A percentile compares a stretch with the other conserved stretches of the same genome.
These are phyloP conservation scores for Gymnocypris eckloni DNA, from an alignment of 2,797 vertebrate species.

Conservation along the genomic window DNA sequence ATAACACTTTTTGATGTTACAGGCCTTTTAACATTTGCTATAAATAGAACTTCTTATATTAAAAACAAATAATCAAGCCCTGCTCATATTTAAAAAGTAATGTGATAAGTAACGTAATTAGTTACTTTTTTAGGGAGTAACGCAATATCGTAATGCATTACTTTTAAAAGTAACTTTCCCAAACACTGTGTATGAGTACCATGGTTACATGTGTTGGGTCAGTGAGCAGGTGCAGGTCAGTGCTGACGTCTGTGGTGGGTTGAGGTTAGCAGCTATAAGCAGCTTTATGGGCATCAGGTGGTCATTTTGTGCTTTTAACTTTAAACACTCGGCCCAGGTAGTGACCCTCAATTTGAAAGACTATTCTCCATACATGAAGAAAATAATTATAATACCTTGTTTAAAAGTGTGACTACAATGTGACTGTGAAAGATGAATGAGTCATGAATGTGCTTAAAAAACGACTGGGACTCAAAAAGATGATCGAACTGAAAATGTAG, in stretches of 20 bases:
- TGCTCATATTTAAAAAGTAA: no score
- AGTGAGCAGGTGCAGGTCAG: constrained; percentile 7
- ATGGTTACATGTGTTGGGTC: background rate
- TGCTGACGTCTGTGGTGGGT: background rate
- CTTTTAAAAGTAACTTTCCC: no score
- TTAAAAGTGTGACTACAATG: constrained; percentile 4
- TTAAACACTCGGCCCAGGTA: background rate
- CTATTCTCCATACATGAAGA: background rate
- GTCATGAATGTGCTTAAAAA: background rate
- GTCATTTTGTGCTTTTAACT: constrained; percentile 11
- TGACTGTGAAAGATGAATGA: constrained; percentile 10
- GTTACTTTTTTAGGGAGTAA: no score
- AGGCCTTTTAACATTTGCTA: no score
- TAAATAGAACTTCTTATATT: no score
- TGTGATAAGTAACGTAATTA: no score
- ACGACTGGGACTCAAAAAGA: no score
- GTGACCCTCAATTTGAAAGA: background rate
- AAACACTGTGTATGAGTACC: background rate
- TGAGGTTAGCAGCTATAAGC: constrained; percentile 28
- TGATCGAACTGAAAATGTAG: no score
- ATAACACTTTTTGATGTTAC: no score
- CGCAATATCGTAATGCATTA: no score
- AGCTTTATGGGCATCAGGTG: constrained; percentile 21
- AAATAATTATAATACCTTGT: background rate
- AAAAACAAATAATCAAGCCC: no score